Evolutionary conservation across 1,140 invertebrate species (phyloP), one percentile per base, ranked within the genome.

Genomic region (Oreohelix idahoensis): DNA sequence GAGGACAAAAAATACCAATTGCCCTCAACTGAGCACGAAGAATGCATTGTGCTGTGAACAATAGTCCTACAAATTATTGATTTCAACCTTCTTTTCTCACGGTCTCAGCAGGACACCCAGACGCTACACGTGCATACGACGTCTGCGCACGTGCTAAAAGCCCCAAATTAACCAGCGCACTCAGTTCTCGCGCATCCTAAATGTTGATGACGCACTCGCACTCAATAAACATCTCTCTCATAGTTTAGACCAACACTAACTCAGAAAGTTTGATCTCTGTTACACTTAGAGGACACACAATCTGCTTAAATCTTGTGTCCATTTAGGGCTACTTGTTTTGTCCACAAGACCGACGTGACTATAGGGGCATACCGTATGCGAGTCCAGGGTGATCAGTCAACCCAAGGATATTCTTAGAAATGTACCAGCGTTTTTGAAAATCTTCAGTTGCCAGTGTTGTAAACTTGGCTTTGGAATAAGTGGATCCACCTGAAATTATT

Each of bases 101-200:
- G 39, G 73, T 49, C 39, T n/a, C n/a, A n/a, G 73, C 10, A 45
- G n/a, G 73, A 75, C 73, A 75, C 39, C 8, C 38, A 42, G 42
- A 17, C 36, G 11, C 15, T 15, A 49, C 73, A 45, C 73, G 73
- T 75, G 73, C 39, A 15, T 45, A 42, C 42, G 15, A 17, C n/a
- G 36, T 29, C n/a, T 29, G 13, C 8, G 73, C 73, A 75, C 36
- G 73, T 75, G 73, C 73, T 75, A 45, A 75, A 45, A 75, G 73
- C 73, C 73, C 69, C 38, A 39, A 75, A 75, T 75, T 75, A 75
- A 75, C 73, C 73, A 49, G 36, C 17, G 73, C 73, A 13, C 73
- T 39, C 36, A 29, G 35, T 36, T 73, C 70, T 13, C 70, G 29
- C 70, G 73, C n/a, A 49, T 75, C 20, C 73, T 75, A 1, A 75